phyloP scores from a whole-genome alignment of 2,797 vertebrate species.

The Brachyrhaphis roseni region DNA sequence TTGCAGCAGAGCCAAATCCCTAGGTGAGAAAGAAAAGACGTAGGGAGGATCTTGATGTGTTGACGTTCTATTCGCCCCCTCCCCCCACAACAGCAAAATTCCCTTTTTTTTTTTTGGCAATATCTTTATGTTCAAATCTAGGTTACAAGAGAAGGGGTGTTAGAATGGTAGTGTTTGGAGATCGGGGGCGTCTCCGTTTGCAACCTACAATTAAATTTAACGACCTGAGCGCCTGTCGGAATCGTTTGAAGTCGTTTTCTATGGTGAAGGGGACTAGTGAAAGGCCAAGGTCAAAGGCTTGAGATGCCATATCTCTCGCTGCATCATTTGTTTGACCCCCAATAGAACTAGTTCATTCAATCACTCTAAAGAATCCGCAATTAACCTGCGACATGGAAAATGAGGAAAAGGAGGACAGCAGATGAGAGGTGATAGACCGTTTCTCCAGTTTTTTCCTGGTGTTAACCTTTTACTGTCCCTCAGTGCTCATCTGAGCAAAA shows the following conservation, averaged over 20 bases:
- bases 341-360: conserved; percentile 22
- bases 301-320: conserved; percentile 58
- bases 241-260: conserved; percentile 51
- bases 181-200: too few species aligned
- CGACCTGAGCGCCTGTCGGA: conserved; percentile 49
- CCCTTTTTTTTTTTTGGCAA: neutral
- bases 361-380: conserved; percentile 24
- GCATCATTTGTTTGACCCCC: conserved; percentile 59
- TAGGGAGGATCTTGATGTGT: conserved; percentile 16
- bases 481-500: neutral
- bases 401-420: neutral
- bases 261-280: conserved; percentile 53
- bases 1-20: conserved; percentile 37
- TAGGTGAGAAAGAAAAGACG: conserved; percentile 13
- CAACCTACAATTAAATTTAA: conserved; percentile 65
- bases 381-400: conserved; percentile 14
- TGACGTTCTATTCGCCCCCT: conserved; percentile 26
- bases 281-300: conserved; percentile 62
- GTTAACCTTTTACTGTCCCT: neutral
- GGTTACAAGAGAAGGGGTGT: conserved; percentile 29
- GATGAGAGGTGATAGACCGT: neutral
- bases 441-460: conserved; percentile 3
- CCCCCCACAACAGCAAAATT: neutral
- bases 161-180: conserved; percentile 28
- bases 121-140: conserved; percentile 16